These are phyloP conservation scores for Blera fallax DNA, from an alignment of 2,888 invertebrate genomes.

Conservation along the genomic window DNA sequence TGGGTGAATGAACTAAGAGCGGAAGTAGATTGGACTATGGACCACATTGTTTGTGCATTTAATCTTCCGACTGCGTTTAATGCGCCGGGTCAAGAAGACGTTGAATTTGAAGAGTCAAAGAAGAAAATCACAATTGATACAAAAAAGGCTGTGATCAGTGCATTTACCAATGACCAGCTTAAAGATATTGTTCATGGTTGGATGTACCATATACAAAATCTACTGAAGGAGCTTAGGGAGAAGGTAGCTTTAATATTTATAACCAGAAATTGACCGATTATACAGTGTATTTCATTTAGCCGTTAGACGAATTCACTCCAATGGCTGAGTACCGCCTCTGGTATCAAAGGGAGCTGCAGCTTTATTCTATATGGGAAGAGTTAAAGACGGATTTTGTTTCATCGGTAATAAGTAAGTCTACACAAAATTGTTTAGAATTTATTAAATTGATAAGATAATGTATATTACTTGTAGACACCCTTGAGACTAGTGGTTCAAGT, in stretches of 20 bases:
- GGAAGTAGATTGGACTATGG: conserved; percentile 82
- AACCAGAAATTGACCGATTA: too few species aligned
- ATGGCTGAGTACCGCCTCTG: conserved; percentile 93
- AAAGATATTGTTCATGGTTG: conserved; percentile 83
- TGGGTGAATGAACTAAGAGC: conserved; percentile 83
- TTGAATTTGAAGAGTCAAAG: conserved; percentile 80
- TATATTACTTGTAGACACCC: conserved; percentile 82
- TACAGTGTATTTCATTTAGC: conserved; percentile 77
- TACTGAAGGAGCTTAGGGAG: conserved; percentile 78
- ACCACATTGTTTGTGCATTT: conserved; percentile 80
- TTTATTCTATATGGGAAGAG: conserved; percentile 91
- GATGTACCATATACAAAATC: conserved; percentile 82
- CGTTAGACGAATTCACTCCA: conserved; percentile 88
- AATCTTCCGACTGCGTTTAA: conserved; percentile 80
- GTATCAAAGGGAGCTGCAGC: conserved; percentile 90
- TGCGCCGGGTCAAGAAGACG: conserved; percentile 80
- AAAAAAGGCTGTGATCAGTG: conserved; percentile 76
- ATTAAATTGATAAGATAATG: neutral
- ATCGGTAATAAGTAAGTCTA: conserved; percentile 78
- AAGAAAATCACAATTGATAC: conserved; percentile 79
- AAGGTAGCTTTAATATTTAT: too few species aligned
- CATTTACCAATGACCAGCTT: conserved; percentile 82
- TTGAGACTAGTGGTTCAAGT: conserved; percentile 73
- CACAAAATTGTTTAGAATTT: neutral
- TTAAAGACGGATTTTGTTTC: conserved; percentile 86